Evolutionary conservation across 37 sponge, comb jelly and placozoan genomes (phyloP), one percentile per base, ranked within the genome.

Genomic region (Ephydatia muelleri): DNA sequence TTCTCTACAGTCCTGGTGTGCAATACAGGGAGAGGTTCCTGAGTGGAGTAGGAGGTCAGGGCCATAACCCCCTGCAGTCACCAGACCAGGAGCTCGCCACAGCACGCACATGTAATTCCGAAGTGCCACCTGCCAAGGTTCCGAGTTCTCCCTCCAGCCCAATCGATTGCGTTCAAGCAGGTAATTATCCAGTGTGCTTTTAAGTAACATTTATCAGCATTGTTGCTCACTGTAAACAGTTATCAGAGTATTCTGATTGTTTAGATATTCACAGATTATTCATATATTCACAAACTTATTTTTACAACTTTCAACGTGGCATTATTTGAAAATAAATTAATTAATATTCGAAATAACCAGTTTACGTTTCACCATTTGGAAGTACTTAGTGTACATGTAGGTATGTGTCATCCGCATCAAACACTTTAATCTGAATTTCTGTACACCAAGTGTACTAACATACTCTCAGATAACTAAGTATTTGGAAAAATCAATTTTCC

Each of bases 1-100:
- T 92, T 13, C 92, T 84, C 80, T 83, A 84, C 77, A 88, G 92
- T 31, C 81, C 92, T 0, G 92, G 92, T 3, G 89, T 86, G 32
- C 75, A 80, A 68, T 39, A 49, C 38, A 81, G 86, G 38, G 70
- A 82, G 16, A 49, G 66, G 25, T 34, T 83, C 19, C 43, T 68
- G 38, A 38, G 12, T 3, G 38, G 77, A 2, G 47, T 14, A 1
- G 19, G 19, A 21, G 16, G 19, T 14, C 57, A 11, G 6, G 57
- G 57, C 1, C 4, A 43, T 43, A 43, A 11, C 8, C 47, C 47
- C 6, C 47, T 11, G 47, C 47, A 4, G 47, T 43, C 16, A 1
- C 57, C 57, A 14, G 57, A 57, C 57, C 57, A 57, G n/a, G n/a
- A n/a, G 0, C 19, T 14, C 19, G 16, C 12, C 57, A 4, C 19